Base-by-base conservation (phyloP, 92 coral and sea anemone species). In the Umimayanthus kanabou region DNA sequence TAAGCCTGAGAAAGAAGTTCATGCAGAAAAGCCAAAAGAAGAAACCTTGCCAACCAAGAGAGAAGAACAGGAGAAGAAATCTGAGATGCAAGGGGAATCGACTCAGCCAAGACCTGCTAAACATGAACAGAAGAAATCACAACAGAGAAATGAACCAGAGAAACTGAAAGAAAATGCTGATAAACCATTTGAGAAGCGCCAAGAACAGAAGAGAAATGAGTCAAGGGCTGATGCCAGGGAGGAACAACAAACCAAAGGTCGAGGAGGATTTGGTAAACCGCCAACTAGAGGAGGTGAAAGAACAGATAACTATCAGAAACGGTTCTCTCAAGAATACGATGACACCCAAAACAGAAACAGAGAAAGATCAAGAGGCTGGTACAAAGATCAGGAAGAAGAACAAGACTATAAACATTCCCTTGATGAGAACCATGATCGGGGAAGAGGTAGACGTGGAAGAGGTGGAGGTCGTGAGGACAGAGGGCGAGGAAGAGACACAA, bases 221-320 rank as follows among this genome's bases (percentile, higher is more conserved):
- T 71, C 61, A 72, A 92, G 81, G 61, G 16, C 73, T 53, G 85
- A 89, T 53, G 75, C 22, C 79, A n/a, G 89, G 72, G 43, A 91
- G 61, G 81, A 65, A 69, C 85, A 91, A 26, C 82, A 81, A 85
- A 49, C 90, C 18, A 92, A 81, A 85, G 94, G 90, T 22, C 88
- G 94, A 49, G 92, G 92, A 47, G 94, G 94, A 39, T 92, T 92
- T 86, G 92, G 92, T 33, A 81, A 57, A 39, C 94, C 94, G 49
- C 77, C 90, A 5, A 49, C 88, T 8, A 85, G 55, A 55, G 80
- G 82, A 85, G 73, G 84, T 22, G 80, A 76, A 39, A 66, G 84
- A 57, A 49, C 57, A 53, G 73, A 66, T 33, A 78, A 83, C 80
- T 67, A 22, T 78, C 88, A 80, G 37, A 89, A 39, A 78, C 67